Evolutionary conservation across 2,797 vertebrate genomes (phyloP).

Genomic region (Leptatherina wallacei): DNA sequence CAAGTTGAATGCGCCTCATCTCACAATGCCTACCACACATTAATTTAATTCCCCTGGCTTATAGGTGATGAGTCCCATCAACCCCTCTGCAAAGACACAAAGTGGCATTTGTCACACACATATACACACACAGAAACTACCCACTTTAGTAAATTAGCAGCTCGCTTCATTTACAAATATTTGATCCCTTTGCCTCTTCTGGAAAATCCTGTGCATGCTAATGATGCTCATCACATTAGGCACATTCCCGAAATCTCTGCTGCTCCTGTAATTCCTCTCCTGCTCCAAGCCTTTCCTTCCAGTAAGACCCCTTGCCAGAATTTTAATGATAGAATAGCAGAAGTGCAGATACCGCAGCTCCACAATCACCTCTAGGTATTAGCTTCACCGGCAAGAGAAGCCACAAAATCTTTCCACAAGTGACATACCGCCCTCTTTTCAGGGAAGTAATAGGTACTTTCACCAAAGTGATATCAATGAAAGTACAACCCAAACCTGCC

Average conservation of each 20-base stretch:
- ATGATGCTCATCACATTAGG: conserved; percentile 16
- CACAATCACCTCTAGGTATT: conserved; percentile 44
- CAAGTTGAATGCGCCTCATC: too few relatives aligned
- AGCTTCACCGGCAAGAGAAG: conserved; percentile 35
- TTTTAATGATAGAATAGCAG: conserved; percentile 41
- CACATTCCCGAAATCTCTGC: conserved; percentile 27
- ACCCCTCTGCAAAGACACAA: too few relatives aligned
- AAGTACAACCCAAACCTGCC: conserved; percentile 34
- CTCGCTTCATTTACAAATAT: too few relatives aligned
- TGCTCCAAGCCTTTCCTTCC: conserved; percentile 46
- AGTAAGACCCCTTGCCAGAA: conserved; percentile 22
- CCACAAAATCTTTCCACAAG: conserved; percentile 57
- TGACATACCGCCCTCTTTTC: conserved; percentile 48
- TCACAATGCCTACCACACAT: too few relatives aligned
- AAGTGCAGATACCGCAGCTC: conserved; percentile 30
- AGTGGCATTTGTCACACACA: too few relatives aligned
- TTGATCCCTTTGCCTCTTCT: too few relatives aligned
- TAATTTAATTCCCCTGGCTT: too few relatives aligned
- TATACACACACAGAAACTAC: too few relatives aligned
- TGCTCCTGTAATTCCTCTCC: conserved; percentile 34
- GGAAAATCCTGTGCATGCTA: too few relatives aligned
- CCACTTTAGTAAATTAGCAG: too few relatives aligned
- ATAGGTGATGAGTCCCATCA: too few relatives aligned
- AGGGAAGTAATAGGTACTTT: conserved; percentile 49
- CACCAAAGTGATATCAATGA: conserved; percentile 65